Conservation (phyloP, 2,113 vertebrate genomes). For the Peromyscus leucopus region DNA sequence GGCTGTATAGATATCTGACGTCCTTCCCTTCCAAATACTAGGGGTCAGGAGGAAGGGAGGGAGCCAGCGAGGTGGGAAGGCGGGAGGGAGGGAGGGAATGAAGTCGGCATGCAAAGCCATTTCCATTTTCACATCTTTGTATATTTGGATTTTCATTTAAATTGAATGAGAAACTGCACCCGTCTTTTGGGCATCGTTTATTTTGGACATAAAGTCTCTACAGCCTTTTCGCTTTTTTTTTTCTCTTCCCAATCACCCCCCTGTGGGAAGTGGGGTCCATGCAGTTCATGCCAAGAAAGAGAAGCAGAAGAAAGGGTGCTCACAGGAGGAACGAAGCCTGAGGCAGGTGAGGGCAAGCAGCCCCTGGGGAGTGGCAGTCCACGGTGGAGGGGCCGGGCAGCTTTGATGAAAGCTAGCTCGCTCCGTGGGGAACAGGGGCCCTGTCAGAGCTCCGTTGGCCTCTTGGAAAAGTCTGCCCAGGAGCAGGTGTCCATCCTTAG, state of each 20-base stretch:
- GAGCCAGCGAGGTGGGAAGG: too few species aligned
- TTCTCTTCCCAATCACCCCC: background rate
- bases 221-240: background rate
- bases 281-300: background rate
- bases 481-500: background rate
- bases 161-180: background rate
- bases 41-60: background rate
- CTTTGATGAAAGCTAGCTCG: background rate
- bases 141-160: background rate
- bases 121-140: background rate
- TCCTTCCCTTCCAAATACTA: background rate
- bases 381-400: background rate
- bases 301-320: background rate
- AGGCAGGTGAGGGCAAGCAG: too few species aligned
- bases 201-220: background rate
- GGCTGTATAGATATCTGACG: slow-evolving; percentile 28
- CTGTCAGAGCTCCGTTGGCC: background rate
- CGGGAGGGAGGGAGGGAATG: too few species aligned
- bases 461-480: background rate
- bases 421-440: background rate
- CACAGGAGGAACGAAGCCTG: fast-evolving
- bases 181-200: background rate
- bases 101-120: slow-evolving; percentile 14
- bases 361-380: background rate
- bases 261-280: background rate